These are phyloP conservation scores for Ceyx cyanopectus DNA, from an alignment of 2,113 vertebrate species.

Conservation along the genomic window DNA sequence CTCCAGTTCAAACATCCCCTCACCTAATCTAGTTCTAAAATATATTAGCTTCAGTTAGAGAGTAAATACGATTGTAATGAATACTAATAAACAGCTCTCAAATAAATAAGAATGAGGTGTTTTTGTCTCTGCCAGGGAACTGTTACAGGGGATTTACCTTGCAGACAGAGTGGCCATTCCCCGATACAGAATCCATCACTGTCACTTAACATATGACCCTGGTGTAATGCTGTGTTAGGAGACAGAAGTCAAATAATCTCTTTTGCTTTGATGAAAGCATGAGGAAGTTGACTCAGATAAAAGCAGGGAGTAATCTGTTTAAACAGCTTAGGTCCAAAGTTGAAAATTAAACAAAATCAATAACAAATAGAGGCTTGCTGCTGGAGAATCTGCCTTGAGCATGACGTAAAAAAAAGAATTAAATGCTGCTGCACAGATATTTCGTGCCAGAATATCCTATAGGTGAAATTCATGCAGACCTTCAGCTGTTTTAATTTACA, in stretches of 20 bases:
- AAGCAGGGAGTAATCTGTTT: constrained; percentile 62
- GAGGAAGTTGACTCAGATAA: constrained; percentile 59
- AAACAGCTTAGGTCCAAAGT: constrained; percentile 61
- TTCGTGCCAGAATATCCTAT: neutral
- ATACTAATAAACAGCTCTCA: constrained; percentile 16
- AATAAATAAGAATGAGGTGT: neutral
- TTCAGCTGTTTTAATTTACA: neutral
- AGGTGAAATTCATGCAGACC: neutral
- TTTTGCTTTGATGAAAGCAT: constrained; percentile 54
- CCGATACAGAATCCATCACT: neutral
- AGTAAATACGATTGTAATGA: constrained; percentile 20
- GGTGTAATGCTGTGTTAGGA: constrained; percentile 28
- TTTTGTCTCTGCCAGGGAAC: neutral
- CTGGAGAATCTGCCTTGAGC: neutral
- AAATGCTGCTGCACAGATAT: neutral
- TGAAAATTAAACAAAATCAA: constrained; percentile 62
- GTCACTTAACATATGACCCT: neutral
- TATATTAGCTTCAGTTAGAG: neutral
- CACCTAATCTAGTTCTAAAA: constrained; percentile 28
- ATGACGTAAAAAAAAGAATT: neutral
- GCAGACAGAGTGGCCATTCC: neutral
- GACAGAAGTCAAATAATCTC: constrained; percentile 54
- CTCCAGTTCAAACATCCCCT: neutral
- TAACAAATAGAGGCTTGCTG: neutral
- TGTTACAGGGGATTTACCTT: neutral